A percentile compares a stretch with the other conserved stretches of the same genome.
These are phyloP conservation scores for Drosophila nigricruria DNA, from an alignment of 2,888 invertebrate genomes.

Conservation along the genomic window DNA sequence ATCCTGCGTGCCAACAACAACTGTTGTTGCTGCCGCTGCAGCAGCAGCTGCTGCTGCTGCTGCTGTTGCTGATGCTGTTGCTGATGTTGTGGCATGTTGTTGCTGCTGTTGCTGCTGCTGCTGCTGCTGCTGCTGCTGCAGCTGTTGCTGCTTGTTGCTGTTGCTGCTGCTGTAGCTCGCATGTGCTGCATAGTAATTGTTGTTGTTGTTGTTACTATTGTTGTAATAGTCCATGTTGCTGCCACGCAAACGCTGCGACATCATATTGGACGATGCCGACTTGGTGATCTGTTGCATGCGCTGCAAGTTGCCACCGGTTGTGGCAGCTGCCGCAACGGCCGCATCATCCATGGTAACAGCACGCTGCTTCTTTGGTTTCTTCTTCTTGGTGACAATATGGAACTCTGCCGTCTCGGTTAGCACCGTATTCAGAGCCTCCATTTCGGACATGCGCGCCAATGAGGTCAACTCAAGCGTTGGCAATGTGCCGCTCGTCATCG, in stretches of 20 bases:
- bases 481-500: constrained; percentile 9
- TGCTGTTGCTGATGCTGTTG: constrained; percentile 14
- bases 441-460: constrained; percentile 74
- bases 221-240: constrained; percentile 39
- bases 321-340: constrained; percentile 60
- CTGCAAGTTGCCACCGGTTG: constrained; percentile 71
- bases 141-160: constrained; percentile 27
- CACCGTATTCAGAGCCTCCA: constrained; percentile 83
- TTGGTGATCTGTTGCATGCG: constrained; percentile 81
- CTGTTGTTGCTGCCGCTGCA: constrained; percentile 23
- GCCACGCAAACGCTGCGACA: constrained; percentile 53
- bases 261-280: constrained; percentile 73
- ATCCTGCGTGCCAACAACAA: constrained; percentile 56
- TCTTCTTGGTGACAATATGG: constrained; percentile 93
- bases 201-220: constrained; percentile 24
- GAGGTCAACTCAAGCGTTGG: constrained; percentile 43
- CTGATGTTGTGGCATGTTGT: constrained; percentile 27
- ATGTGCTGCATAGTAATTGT: constrained; percentile 2
- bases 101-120: constrained; percentile 23
- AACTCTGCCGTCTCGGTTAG: constrained; percentile 89
- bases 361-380: constrained; percentile 89
- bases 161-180: constrained; percentile 16
- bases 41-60: constrained; percentile 8
- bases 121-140: not conserved
- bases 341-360: constrained; percentile 77